These are phyloP conservation scores for Diplogasteroides magnus DNA, from an alignment of 1,140 invertebrate species.

Conservation along the genomic window DNA sequence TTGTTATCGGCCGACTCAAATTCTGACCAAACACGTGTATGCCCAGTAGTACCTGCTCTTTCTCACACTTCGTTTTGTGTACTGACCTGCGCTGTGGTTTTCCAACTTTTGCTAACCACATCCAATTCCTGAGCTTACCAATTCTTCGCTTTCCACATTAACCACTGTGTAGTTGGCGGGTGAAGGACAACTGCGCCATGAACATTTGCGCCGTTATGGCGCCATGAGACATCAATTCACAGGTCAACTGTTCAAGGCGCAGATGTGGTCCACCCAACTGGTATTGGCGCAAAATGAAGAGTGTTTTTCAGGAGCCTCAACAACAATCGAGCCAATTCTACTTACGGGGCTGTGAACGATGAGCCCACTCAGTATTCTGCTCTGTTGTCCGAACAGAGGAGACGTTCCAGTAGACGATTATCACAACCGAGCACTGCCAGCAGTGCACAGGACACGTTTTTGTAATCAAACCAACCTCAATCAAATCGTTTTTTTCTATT, in stretches of 20 bases:
- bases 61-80: too few relatives aligned
- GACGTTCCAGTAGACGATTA: not conserved
- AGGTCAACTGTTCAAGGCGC: not conserved
- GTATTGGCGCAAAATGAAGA: not conserved
- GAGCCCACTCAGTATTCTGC: not conserved
- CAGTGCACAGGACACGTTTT: constrained; percentile 48
- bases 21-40: too few relatives aligned
- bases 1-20: too few relatives aligned
- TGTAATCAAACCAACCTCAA: too few relatives aligned
- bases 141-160: too few relatives aligned
- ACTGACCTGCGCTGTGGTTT: too few relatives aligned
- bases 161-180: not conserved
- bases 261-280: not conserved
- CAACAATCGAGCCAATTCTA: not conserved
- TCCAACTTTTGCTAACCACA: too few relatives aligned
- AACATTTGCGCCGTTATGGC: not conserved
- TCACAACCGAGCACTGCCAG: constrained; percentile 44
- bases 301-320: not conserved
- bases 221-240: not conserved
- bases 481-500: too few relatives aligned
- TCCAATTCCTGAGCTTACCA: too few relatives aligned
- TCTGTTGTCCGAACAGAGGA: not conserved
- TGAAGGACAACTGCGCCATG: not conserved
- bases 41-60: too few relatives aligned
- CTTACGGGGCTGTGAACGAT: not conserved